phyloP scores from a whole-genome alignment of 1,140 invertebrate species.

The Lordiphosa clarofinis region DNA sequence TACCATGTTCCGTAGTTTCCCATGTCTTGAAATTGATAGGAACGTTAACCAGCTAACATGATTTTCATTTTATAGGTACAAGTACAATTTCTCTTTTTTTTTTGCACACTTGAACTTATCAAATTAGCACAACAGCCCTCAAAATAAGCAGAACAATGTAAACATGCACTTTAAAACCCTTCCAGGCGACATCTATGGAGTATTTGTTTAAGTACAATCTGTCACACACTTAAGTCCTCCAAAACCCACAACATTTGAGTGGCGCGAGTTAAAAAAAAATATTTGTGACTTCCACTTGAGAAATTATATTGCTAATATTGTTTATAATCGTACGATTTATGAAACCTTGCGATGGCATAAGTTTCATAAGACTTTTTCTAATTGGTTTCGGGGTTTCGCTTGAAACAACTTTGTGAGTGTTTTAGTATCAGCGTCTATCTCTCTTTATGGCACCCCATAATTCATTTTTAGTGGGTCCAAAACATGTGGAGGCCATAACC shows the following conservation, averaged over 20 bases:
- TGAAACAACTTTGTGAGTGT: conserved; percentile 5
- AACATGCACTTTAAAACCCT: conserved; percentile 10
- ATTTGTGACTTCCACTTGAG: conserved; percentile 50
- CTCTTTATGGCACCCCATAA: conserved; percentile 34
- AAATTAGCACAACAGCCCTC: conserved; percentile 36
- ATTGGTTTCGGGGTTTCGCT: conserved; percentile 14
- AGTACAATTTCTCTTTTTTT: conserved; percentile 8
- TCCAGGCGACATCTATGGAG: not conserved
- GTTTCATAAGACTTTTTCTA: conserved; percentile 17
- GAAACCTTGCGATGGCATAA: conserved; percentile 5
- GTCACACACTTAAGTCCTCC: too few species aligned
- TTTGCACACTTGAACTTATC: conserved; percentile 39
- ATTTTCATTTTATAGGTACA: conserved; percentile 4
- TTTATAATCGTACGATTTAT: conserved; percentile 61
- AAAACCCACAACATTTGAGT: too few species aligned
- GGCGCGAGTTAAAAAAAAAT: not conserved
- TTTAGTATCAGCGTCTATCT: conserved; percentile 43
- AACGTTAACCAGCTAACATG: conserved; percentile 2
- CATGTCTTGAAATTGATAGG: conserved; percentile 37
- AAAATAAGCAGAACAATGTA: conserved; percentile 1
- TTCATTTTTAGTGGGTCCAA: conserved; percentile 27
- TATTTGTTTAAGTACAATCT: conserved; percentile 6
- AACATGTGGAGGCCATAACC: conserved; percentile 2
- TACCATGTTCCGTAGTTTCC: too few species aligned
- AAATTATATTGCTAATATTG: conserved; percentile 20